Evolutionary conservation across 1,140 invertebrate genomes (phyloP).

Genomic region (Trypoxylus dichotomus): DNA sequence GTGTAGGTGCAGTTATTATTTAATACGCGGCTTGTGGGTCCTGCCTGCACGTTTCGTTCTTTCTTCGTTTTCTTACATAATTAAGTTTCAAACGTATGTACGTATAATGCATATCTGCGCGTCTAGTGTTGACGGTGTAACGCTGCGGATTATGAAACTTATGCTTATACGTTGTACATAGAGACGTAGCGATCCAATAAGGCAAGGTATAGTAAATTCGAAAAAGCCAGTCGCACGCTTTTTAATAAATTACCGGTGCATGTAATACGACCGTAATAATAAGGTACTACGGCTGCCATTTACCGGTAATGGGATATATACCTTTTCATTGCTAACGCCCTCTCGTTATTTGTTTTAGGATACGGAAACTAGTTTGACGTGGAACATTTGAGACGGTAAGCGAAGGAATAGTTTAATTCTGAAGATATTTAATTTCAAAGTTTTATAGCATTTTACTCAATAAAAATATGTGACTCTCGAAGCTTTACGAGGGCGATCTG

Average conservation of each 20-base stretch:
- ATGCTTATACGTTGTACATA: background rate
- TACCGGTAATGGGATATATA: background rate
- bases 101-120: background rate
- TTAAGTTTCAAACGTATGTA: slow-evolving; percentile 3
- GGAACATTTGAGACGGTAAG: too few relatives aligned
- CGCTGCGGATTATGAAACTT: background rate
- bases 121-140: background rate
- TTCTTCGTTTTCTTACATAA: slow-evolving; percentile 9
- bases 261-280: background rate
- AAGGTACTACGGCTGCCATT: background rate
- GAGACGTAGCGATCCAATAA: background rate
- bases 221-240: background rate
- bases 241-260: background rate
- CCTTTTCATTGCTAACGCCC: too few relatives aligned
- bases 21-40: background rate
- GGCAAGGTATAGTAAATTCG: background rate
- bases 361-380: too few relatives aligned
- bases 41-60: background rate
- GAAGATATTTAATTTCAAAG: too few relatives aligned
- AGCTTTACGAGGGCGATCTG: too few relatives aligned
- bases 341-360: too few relatives aligned
- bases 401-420: too few relatives aligned
- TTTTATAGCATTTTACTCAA: too few relatives aligned
- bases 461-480: too few relatives aligned
- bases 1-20: slow-evolving; percentile 25